A percentile compares a stretch with the other conserved stretches of the same genome.
phyloP scores from a whole-genome alignment of 2,888 invertebrate genomes.

The Antheraea yamamai region DNA sequence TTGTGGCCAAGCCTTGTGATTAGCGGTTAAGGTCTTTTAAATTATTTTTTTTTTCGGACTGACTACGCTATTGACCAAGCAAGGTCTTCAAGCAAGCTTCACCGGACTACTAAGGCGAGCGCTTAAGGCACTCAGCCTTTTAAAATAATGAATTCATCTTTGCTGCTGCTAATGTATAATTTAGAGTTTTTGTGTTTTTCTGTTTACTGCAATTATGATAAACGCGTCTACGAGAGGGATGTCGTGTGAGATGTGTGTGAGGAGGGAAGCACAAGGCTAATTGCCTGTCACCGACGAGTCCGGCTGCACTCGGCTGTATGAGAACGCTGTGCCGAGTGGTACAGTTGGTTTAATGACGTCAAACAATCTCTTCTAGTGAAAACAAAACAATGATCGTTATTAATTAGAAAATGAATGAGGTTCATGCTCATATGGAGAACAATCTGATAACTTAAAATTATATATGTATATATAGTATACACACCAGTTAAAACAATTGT shows the following conservation, averaged over 20 bases:
- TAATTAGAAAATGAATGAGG: slow-evolving; percentile 16
- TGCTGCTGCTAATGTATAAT: neutral
- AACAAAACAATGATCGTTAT: slow-evolving; percentile 52
- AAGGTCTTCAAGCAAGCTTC: too few species aligned
- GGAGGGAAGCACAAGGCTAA: slow-evolving; percentile 65
- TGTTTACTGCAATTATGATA: slow-evolving; percentile 76
- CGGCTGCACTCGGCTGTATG: slow-evolving; percentile 50
- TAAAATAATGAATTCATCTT: slow-evolving; percentile 45
- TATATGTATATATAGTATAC: neutral
- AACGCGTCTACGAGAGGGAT: slow-evolving; percentile 61
- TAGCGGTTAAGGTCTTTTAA: slow-evolving; percentile 41
- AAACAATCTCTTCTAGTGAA: slow-evolving; percentile 47
- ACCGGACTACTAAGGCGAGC: too few species aligned
- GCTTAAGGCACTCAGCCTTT: too few species aligned
- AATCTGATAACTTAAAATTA: neutral
- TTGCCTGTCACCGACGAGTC: slow-evolving; percentile 78
- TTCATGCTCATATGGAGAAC: neutral
- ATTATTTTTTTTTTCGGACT: too few species aligned
- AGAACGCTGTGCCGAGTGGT: slow-evolving; percentile 45
- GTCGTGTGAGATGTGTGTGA: slow-evolving; percentile 39
- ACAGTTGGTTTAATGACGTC: slow-evolving; percentile 48
- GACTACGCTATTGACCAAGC: too few species aligned
- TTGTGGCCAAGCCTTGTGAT: slow-evolving; percentile 50
- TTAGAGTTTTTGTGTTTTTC: slow-evolving; percentile 33
- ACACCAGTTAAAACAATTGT: neutral